phyloP scores from a whole-genome alignment of 2,113 vertebrate species.

The Nycticebus coucang region DNA sequence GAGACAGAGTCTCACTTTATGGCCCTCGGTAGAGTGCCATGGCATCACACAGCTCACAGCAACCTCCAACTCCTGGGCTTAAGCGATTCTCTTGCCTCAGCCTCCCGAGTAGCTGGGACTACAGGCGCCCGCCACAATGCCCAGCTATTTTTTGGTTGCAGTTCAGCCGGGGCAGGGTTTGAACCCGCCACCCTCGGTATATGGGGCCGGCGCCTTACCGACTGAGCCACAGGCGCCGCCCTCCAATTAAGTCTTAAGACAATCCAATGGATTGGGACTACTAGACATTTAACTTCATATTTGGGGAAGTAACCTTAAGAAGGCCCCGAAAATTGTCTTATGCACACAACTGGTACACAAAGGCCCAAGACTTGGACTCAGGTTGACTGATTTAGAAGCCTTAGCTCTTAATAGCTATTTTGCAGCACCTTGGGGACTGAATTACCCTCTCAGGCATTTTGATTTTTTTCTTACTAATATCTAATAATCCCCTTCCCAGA shows the following conservation, averaged over 20 bases:
- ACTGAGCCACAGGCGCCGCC: no score
- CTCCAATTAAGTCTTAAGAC: not conserved
- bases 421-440: not conserved
- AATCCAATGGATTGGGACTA: not conserved
- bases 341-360: not conserved
- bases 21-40: no score
- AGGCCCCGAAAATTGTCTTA: not conserved
- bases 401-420: not conserved
- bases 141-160: no score
- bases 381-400: not conserved
- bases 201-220: no score
- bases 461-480: slow-evolving; percentile 40
- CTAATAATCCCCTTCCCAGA: not conserved
- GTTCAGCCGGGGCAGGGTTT: no score
- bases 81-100: no score
- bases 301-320: not conserved
- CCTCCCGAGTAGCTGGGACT: no score
- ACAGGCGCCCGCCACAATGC: no score
- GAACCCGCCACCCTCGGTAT: no score
- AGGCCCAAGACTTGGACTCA: not conserved
- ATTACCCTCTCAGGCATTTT: not conserved
- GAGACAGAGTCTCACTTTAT: no score
- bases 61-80: no score
- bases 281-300: not conserved
- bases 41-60: no score